Percentiles rank a stretch among this genome's conserved stretches.
phyloP scores from a whole-genome alignment of 1,140 invertebrate species.

The Penaeus indicus region DNA sequence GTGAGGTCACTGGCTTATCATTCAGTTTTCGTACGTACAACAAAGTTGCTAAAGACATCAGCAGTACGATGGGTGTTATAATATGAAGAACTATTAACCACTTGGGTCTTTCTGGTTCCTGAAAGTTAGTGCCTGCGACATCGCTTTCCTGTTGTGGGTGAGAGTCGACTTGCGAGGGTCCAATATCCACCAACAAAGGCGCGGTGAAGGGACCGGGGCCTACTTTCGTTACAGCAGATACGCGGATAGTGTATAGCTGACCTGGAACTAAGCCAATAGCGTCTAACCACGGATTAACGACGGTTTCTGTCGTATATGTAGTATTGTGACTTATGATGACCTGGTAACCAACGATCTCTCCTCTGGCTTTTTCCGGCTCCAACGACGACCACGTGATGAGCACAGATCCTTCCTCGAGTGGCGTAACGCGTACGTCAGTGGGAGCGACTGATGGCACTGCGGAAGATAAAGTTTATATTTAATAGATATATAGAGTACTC shows the following conservation, averaged over 20 bases:
- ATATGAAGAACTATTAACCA: constrained; percentile 60
- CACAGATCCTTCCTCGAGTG: constrained; percentile 49
- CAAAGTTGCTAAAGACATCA: constrained; percentile 55
- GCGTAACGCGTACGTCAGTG: constrained; percentile 42
- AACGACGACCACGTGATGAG: constrained; percentile 59
- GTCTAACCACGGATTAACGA: constrained; percentile 58
- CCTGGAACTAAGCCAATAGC: constrained; percentile 44
- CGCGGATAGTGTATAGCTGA: constrained; percentile 51
- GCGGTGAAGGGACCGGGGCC: constrained; percentile 59
- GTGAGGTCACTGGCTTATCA: constrained; percentile 45
- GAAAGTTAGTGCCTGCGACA: constrained; percentile 23
- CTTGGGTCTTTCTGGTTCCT: constrained; percentile 53
- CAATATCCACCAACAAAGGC: constrained; percentile 52
- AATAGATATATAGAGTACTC: too few species aligned
- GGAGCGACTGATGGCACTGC: constrained; percentile 61
- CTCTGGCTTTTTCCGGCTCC: constrained; percentile 43
- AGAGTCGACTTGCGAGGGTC: constrained; percentile 2
- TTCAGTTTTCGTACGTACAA: constrained; percentile 55
- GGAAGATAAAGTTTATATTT: background rate
- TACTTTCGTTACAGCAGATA: constrained; percentile 58
- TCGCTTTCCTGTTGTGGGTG: constrained; percentile 14
- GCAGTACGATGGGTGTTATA: constrained; percentile 55
- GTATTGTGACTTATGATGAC: constrained; percentile 56
- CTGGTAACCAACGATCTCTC: constrained; percentile 58
- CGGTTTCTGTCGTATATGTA: constrained; percentile 44